These are phyloP conservation scores for Cheilosia pagana DNA, from an alignment of 2,888 invertebrate genomes.

Conservation along the genomic window DNA sequence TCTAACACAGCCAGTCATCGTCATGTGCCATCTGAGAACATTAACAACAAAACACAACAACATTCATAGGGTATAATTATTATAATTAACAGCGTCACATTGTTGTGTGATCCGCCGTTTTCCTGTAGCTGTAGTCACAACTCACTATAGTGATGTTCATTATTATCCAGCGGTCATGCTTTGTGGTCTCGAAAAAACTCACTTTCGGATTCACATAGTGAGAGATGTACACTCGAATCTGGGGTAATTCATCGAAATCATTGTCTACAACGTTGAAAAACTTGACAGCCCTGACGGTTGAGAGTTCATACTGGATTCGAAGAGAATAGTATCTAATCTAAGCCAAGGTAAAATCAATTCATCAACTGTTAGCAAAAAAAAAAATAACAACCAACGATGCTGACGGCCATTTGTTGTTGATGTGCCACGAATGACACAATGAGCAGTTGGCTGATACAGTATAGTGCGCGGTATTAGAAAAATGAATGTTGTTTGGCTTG, in stretches of 20 bases:
- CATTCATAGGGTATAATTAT: slow-evolving; percentile 60
- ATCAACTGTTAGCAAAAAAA: slow-evolving; percentile 60
- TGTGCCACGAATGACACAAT: slow-evolving; percentile 45
- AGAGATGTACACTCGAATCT: slow-evolving; percentile 27
- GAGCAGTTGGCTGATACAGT: slow-evolving; percentile 12
- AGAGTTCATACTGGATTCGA: slow-evolving; percentile 59
- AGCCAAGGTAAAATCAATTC: slow-evolving; percentile 73
- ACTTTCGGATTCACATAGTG: slow-evolving; percentile 37
- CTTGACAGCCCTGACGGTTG: slow-evolving; percentile 70
- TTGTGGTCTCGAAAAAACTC: slow-evolving; percentile 24
- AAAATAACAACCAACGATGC: slow-evolving; percentile 12
- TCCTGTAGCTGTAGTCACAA: not conserved
- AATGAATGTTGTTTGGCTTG: slow-evolving; percentile 62
- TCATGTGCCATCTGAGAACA: slow-evolving; percentile 53
- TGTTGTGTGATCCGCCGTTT: slow-evolving; percentile 12
- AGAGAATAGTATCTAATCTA: slow-evolving; percentile 61
- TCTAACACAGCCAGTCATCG: slow-evolving; percentile 43
- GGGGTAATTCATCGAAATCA: slow-evolving; percentile 16
- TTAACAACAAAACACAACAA: slow-evolving; percentile 29
- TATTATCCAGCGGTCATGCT: slow-evolving; percentile 34
- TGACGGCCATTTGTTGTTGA: slow-evolving; percentile 49
- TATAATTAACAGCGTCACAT: slow-evolving; percentile 55
- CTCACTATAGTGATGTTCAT: slow-evolving; percentile 23
- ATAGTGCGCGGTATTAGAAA: slow-evolving; percentile 54
- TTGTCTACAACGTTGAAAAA: slow-evolving; percentile 20